Percentiles rank a stretch among this genome's conserved stretches.
phyloP scores from a whole-genome alignment of 2,113 vertebrate species.

The Connochaetes taurinus region DNA sequence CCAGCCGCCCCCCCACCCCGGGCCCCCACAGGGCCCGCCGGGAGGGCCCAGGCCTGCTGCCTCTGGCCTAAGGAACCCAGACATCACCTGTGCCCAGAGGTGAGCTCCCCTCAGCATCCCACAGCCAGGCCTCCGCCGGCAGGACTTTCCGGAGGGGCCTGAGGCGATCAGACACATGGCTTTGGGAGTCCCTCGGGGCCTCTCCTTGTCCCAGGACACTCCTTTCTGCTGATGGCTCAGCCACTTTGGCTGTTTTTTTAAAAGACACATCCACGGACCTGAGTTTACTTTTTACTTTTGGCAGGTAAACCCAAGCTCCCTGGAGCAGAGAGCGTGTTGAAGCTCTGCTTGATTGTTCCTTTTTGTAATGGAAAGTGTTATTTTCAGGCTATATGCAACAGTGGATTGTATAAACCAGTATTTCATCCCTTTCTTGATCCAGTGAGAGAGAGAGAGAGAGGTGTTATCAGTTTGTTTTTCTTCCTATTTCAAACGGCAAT shows the following conservation, averaged over 20 bases:
- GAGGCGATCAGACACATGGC: background rate
- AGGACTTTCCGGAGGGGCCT: conserved; percentile 61
- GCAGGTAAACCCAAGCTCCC: conserved; percentile 82
- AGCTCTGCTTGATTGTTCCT: conserved; percentile 68
- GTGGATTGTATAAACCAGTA: conserved; percentile 81
- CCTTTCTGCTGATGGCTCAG: conserved; percentile 26
- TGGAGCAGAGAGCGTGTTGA: conserved; percentile 84
- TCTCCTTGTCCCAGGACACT: background rate
- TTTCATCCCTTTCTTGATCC: conserved; percentile 80
- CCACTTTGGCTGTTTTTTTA: conserved; percentile 55
- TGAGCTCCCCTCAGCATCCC: background rate
- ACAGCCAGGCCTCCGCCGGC: background rate
- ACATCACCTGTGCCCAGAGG: background rate
- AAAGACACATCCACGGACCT: conserved; percentile 59
- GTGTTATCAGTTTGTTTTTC: conserved; percentile 65
- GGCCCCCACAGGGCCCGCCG: background rate
- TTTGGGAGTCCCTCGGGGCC: background rate
- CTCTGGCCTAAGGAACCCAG: background rate
- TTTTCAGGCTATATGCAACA: conserved; percentile 81
- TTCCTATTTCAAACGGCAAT: conserved; percentile 42
- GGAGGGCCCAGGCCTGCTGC: background rate
- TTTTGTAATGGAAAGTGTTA: conserved; percentile 77
- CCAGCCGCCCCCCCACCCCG: background rate
- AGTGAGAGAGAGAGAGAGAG: conserved; percentile 45
- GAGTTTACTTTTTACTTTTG: conserved; percentile 79